Percentiles rank a stretch among this genome's conserved stretches.
phyloP scores from a whole-genome alignment of 2,113 vertebrate genomes.

The Noturus placidus region DNA sequence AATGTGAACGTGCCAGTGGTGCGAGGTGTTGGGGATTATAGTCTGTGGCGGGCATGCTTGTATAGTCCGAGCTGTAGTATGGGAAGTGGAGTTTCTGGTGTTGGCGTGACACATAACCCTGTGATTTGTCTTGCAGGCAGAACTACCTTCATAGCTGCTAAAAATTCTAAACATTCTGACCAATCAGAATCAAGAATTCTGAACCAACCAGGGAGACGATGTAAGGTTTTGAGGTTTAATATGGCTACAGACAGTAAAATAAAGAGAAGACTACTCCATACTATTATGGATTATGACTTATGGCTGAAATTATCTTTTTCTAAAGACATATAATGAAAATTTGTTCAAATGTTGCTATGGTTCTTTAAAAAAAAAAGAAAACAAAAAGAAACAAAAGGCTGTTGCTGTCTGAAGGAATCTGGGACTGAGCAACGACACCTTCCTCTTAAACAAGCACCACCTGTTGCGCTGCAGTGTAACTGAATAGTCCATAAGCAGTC shows the following conservation, averaged over 20 bases:
- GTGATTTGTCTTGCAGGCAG: neutral
- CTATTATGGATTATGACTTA: neutral
- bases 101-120: no score
- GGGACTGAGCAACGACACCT: neutral
- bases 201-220: neutral
- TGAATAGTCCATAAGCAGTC: conserved; percentile 22
- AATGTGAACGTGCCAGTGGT: no score
- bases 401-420: conserved; percentile 12
- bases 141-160: neutral
- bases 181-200: neutral
- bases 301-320: neutral
- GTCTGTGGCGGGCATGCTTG: no score
- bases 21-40: no score
- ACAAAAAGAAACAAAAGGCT: neutral
- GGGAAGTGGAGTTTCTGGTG: no score
- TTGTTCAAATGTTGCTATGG: neutral
- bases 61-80: no score
- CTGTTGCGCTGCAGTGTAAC: conserved; percentile 27
- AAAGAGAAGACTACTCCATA: neutral
- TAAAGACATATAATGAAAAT: neutral
- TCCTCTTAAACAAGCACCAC: conserved; percentile 25
- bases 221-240: neutral
- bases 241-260: neutral
- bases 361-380: neutral
- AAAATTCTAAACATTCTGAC: neutral